phyloP scores from a whole-genome alignment of 2,797 vertebrate species.

The Eulemur albifrons region DNA sequence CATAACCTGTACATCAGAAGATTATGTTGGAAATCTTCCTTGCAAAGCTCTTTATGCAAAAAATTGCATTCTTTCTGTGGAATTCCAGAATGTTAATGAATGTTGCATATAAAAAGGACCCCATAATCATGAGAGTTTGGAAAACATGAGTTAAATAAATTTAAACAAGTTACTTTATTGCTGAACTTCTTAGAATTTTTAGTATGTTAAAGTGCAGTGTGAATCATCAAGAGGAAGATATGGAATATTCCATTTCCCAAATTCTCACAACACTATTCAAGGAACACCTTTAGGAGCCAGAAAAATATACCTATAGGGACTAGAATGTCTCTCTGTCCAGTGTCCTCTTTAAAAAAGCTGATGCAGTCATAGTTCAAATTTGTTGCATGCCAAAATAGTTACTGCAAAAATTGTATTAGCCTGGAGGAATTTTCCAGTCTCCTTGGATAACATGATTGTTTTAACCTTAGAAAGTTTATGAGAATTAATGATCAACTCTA shows the following conservation, averaged over 20 bases:
- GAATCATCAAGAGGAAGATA: background rate
- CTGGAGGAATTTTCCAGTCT: slow-evolving; percentile 52
- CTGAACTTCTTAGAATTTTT: slow-evolving; percentile 1
- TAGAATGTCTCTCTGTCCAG: background rate
- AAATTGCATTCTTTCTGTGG: background rate
- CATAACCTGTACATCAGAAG: slow-evolving; percentile 13
- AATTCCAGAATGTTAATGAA: background rate
- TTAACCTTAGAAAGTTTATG: slow-evolving; percentile 38
- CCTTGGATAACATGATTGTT: slow-evolving; percentile 4
- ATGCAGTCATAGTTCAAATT: background rate
- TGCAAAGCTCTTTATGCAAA: background rate
- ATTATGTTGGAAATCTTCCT: slow-evolving; percentile 29
- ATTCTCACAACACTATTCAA: background rate
- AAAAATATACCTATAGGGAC: background rate
- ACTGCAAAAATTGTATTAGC: slow-evolving; percentile 4
- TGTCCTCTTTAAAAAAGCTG: background rate
- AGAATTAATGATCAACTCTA: slow-evolving; percentile 59
- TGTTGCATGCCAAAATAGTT: background rate
- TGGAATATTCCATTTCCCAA: background rate
- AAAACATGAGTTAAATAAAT: background rate
- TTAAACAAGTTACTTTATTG: slow-evolving; percentile 7
- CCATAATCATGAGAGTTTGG: background rate
- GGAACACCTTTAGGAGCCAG: background rate
- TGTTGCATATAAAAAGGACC: background rate
- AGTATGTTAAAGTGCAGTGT: background rate